Evolutionary conservation across 2,797 vertebrate species (phyloP).

Genomic region (Sebastiscus albofasciatus): DNA sequence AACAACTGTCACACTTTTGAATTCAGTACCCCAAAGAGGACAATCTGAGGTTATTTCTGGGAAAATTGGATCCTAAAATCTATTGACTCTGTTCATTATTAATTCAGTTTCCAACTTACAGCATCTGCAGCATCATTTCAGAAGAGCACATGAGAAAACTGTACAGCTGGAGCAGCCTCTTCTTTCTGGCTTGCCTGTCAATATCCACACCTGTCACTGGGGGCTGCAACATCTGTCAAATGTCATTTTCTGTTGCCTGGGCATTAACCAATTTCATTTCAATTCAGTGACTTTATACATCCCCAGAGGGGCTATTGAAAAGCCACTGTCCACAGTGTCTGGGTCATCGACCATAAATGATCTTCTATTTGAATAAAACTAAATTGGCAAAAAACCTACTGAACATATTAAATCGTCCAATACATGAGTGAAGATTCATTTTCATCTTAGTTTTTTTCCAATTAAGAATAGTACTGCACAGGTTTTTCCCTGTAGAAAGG

Average conservation of each 20-base stretch:
- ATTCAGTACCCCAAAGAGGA: slow-evolving; percentile 49
- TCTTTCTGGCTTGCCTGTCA: slow-evolving; percentile 17
- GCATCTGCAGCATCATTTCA: slow-evolving; percentile 49
- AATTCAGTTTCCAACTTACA: slow-evolving; percentile 34
- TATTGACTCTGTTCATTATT: slow-evolving; percentile 53
- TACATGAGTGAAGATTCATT: neutral
- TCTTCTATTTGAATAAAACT: slow-evolving; percentile 4
- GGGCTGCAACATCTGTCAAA: slow-evolving; percentile 17
- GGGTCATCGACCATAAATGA: neutral
- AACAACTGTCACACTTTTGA: slow-evolving; percentile 15
- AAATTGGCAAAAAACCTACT: neutral
- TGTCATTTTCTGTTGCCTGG: slow-evolving; percentile 5
- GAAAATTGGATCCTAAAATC: slow-evolving; percentile 63
- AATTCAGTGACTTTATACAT: neutral
- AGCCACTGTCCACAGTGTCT: neutral
- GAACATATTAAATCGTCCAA: slow-evolving; percentile 10
- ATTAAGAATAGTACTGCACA: neutral
- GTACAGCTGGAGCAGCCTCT: slow-evolving; percentile 33
- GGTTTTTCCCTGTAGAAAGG: neutral
- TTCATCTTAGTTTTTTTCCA: neutral
- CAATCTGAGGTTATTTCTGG: slow-evolving; percentile 62
- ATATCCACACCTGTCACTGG: slow-evolving; percentile 23
- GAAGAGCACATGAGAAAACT: slow-evolving; percentile 41
- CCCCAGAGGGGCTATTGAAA: neutral
- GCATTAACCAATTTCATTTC: slow-evolving; percentile 19